Percentiles rank a stretch among this genome's conserved stretches.
Evolutionary conservation across 2,888 invertebrate species (phyloP).

Genomic region (Agriopis leucophaearia): DNA sequence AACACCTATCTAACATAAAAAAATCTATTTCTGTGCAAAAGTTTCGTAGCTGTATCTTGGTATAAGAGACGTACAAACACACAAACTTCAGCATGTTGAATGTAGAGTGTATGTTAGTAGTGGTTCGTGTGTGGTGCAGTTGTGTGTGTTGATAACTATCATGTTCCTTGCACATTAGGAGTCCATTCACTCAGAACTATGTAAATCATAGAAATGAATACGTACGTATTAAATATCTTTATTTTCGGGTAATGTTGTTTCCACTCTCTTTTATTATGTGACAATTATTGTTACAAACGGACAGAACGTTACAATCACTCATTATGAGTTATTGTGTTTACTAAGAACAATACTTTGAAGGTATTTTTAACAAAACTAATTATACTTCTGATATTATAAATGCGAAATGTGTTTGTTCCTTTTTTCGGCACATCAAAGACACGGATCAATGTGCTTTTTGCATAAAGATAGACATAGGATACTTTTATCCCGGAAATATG

Average conservation of each 20-base stretch:
- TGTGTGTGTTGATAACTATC: slow-evolving; percentile 1
- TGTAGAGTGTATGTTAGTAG: too few relatives aligned
- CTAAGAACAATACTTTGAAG: neutral
- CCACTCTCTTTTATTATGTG: slow-evolving; percentile 21
- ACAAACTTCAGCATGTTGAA: too few relatives aligned
- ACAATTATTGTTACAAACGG: slow-evolving; percentile 18
- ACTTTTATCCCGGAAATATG: too few relatives aligned
- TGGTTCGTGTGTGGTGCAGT: too few relatives aligned
- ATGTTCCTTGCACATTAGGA: slow-evolving; percentile 10
- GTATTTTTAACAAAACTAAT: neutral
- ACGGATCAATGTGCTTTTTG: too few relatives aligned
- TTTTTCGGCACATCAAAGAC: too few relatives aligned
- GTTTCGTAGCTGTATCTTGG: too few relatives aligned
- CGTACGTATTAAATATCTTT: slow-evolving; percentile 27
- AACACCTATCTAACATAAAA: too few relatives aligned
- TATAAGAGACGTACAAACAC: too few relatives aligned
- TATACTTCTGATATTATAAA: neutral
- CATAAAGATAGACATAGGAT: too few relatives aligned
- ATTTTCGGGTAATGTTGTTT: slow-evolving; percentile 11
- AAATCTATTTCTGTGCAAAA: too few relatives aligned
- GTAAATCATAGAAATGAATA: slow-evolving; percentile 26
- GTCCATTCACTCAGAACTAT: slow-evolving; percentile 8
- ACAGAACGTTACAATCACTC: neutral
- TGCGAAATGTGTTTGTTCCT: too few relatives aligned
- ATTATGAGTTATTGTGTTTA: slow-evolving; percentile 11